Conservation (phyloP, 2,113 vertebrate genomes). For the Heterochromis multidens region DNA sequence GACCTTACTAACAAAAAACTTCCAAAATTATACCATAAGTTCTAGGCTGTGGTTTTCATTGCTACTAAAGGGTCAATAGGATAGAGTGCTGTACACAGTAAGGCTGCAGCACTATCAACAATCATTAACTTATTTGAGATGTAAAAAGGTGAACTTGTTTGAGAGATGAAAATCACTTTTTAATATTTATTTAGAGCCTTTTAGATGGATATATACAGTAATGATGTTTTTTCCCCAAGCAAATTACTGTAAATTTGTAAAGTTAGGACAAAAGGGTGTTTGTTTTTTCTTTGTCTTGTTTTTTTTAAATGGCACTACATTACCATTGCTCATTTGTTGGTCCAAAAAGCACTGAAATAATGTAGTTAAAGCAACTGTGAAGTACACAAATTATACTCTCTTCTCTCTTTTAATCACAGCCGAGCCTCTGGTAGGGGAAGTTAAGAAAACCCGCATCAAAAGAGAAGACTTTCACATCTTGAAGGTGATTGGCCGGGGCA, state of each 20-base stretch:
- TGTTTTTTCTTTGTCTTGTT: too few relatives aligned
- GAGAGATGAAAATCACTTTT: too few relatives aligned
- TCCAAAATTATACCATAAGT: too few relatives aligned
- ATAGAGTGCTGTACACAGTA: too few relatives aligned
- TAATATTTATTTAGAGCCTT: fast-evolving
- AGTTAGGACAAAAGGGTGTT: neutral
- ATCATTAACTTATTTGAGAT: too few relatives aligned
- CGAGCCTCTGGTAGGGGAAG: conserved; percentile 74
- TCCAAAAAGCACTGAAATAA: neutral
- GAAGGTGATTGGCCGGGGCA: conserved; percentile 86
- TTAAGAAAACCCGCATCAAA: conserved; percentile 79
- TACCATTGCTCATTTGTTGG: neutral
- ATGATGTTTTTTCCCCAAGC: neutral
- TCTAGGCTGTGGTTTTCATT: too few relatives aligned
- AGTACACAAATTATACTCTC: neutral
- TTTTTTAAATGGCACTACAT: neutral
- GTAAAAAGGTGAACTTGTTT: too few relatives aligned
- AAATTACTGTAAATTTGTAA: neutral
- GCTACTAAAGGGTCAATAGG: too few relatives aligned
- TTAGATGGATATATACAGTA: neutral
- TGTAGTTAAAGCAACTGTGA: neutral
- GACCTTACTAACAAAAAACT: too few relatives aligned
- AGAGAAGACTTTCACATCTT: conserved; percentile 85
- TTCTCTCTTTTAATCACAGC: conserved; percentile 50
- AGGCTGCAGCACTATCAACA: too few relatives aligned